These are phyloP conservation scores for Ptychobarbus kaznakovi DNA, from an alignment of 2,797 vertebrate species.

Conservation along the genomic window DNA sequence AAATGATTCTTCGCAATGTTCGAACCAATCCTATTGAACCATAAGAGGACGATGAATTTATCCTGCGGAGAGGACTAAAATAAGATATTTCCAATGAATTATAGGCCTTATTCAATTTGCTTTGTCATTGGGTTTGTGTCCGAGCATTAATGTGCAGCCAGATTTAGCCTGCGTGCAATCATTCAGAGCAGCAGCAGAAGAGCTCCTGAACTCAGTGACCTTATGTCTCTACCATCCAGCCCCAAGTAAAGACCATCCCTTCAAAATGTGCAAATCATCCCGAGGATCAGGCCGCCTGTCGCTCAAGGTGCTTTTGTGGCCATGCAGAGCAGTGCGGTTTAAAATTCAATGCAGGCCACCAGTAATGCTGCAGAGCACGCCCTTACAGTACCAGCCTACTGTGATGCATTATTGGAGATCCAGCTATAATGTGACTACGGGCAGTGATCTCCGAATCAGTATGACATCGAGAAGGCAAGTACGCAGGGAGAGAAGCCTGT, in stretches of 20 bases:
- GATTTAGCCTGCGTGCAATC: slow-evolving; percentile 65
- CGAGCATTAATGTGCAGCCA: slow-evolving; percentile 53
- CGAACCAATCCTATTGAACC: not conserved
- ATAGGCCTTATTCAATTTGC: slow-evolving; percentile 45
- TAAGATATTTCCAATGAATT: slow-evolving; percentile 56
- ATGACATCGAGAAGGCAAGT: slow-evolving; percentile 8
- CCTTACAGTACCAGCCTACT: slow-evolving; percentile 52
- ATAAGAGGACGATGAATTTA: slow-evolving; percentile 21
- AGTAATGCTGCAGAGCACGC: slow-evolving; percentile 74
- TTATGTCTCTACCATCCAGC: slow-evolving; percentile 13
- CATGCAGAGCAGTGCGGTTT: slow-evolving; percentile 58
- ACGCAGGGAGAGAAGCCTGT: slow-evolving; percentile 8
- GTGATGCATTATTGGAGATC: slow-evolving; percentile 52
- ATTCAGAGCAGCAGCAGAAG: slow-evolving; percentile 15
- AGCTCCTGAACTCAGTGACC: slow-evolving; percentile 23
- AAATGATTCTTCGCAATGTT: slow-evolving; percentile 8
- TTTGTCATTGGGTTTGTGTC: slow-evolving; percentile 45
- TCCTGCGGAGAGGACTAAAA: slow-evolving; percentile 39
- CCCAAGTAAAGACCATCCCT: slow-evolving; percentile 19
- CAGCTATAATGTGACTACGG: slow-evolving; percentile 35
- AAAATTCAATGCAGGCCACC: slow-evolving; percentile 65
- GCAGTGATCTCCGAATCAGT: slow-evolving; percentile 1
- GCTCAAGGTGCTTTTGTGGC: slow-evolving; percentile 60
- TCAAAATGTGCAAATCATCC: slow-evolving; percentile 52
- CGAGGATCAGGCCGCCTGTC: slow-evolving; percentile 4